These are phyloP conservation scores for Gnatocerus cornutus DNA, from an alignment of 2,888 invertebrate species.

Conservation along the genomic window DNA sequence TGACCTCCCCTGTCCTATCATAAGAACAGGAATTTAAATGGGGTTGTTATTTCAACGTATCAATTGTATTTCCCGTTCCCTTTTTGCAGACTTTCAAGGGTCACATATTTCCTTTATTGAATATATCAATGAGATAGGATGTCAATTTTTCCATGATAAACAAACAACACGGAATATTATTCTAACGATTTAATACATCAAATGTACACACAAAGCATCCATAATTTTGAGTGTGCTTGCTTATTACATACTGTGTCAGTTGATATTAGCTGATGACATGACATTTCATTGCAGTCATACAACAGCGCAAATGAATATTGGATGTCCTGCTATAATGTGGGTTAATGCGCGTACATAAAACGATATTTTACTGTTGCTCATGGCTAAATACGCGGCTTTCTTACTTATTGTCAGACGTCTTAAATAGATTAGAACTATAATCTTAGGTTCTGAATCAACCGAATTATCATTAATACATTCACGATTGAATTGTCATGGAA, in stretches of 20 bases:
- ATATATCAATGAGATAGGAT: no score
- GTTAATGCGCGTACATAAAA: constrained; percentile 8
- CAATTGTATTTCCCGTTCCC: constrained; percentile 26
- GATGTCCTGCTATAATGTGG: constrained; percentile 5
- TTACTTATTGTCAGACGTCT: not conserved
- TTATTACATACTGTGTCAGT: not conserved
- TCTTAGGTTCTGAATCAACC: not conserved
- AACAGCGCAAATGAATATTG: not conserved
- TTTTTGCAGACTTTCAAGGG: constrained; percentile 12
- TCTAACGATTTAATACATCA: no score
- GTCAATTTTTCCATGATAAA: no score
- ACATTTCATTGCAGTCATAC: constrained; percentile 11
- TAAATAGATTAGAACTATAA: not conserved
- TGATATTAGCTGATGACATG: constrained; percentile 11
- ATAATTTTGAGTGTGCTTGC: no score
- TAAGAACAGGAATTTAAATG: constrained; percentile 44
- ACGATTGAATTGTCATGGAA: constrained; percentile 2
- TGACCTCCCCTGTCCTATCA: constrained; percentile 37
- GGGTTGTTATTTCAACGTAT: constrained; percentile 30
- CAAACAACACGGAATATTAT: no score
- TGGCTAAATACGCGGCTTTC: not conserved
- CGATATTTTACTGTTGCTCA: not conserved
- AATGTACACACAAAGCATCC: no score
- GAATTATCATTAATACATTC: constrained; percentile 2
- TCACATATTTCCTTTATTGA: not conserved